Conservation (phyloP, 2,113 vertebrate genomes). For the Aphelocoma coerulescens region DNA sequence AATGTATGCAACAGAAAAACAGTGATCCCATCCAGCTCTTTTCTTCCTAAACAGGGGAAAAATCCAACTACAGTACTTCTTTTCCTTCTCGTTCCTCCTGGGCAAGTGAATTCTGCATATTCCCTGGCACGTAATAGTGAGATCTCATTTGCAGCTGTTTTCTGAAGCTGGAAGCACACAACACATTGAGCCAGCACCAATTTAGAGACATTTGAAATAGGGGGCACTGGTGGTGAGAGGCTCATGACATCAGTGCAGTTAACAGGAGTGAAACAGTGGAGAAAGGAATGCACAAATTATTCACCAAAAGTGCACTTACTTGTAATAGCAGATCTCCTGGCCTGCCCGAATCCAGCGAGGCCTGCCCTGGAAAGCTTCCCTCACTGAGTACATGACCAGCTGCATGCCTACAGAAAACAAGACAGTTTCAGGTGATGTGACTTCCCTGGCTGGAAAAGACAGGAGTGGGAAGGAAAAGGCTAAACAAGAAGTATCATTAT, state of each 20-base stretch:
- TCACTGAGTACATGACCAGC: constrained; percentile 88
- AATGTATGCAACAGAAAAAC: not conserved
- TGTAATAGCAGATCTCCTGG: constrained; percentile 90
- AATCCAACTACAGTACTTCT: not conserved
- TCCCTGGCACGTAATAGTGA: not conserved
- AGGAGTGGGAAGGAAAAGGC: not conserved
- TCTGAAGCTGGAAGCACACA: not conserved
- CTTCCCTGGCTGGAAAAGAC: not conserved
- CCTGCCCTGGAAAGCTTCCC: constrained; percentile 84
- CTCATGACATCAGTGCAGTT: not conserved
- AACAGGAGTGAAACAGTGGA: not conserved
- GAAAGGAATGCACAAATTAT: not conserved
- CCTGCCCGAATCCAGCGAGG: constrained; percentile 84
- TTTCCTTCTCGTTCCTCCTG: not conserved
- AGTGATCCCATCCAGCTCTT: not conserved
- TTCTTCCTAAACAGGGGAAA: not conserved
- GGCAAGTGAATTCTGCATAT: not conserved
- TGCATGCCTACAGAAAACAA: constrained; percentile 85
- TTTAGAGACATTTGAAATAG: not conserved
- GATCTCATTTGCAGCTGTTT: not conserved
- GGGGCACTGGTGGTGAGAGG: not conserved
- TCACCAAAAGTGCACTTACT: constrained; percentile 68
- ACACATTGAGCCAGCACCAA: not conserved
- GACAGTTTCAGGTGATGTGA: not conserved
- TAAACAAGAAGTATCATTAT: not conserved